These are phyloP conservation scores for Volucella inflata DNA, from an alignment of 2,888 invertebrate species.

Conservation along the genomic window DNA sequence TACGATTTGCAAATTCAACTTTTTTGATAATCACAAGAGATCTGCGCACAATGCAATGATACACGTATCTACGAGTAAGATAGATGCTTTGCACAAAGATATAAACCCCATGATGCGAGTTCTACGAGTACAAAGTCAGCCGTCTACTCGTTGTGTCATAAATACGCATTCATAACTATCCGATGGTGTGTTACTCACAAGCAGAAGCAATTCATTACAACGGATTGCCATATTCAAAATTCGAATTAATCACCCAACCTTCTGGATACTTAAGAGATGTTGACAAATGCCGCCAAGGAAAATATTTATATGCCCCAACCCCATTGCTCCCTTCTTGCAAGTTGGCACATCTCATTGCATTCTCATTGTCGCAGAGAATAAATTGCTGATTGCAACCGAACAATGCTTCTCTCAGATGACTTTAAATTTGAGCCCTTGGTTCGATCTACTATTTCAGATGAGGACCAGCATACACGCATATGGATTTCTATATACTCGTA, in stretches of 20 bases:
- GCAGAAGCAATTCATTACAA: constrained; percentile 72
- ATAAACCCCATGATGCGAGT: constrained; percentile 9
- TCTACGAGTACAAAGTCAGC: constrained; percentile 51
- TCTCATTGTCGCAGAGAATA: constrained; percentile 70
- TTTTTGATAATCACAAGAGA: constrained; percentile 21
- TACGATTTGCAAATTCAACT: constrained; percentile 39
- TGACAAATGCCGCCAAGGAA: constrained; percentile 72
- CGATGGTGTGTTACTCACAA: constrained; percentile 23
- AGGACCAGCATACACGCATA: constrained; percentile 3
- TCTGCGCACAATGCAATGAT: constrained; percentile 19
- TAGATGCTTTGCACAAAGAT: constrained; percentile 12
- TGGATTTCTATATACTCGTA: background rate
- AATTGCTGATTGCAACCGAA: constrained; percentile 71
- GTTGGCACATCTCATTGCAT: constrained; percentile 53
- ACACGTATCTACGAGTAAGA: background rate
- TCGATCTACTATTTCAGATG: constrained; percentile 58
- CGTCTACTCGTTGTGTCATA: constrained; percentile 50
- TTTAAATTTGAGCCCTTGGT: constrained; percentile 68
- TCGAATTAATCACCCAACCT: constrained; percentile 66
- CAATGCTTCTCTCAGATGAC: constrained; percentile 63
- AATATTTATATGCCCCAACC: constrained; percentile 56
- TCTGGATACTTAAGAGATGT: constrained; percentile 64
- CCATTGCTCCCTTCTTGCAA: constrained; percentile 16
- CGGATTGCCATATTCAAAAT: constrained; percentile 67
- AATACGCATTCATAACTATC: constrained; percentile 68